Percentiles rank a stretch among this genome's conserved stretches.
Conservation (phyloP, 2,888 invertebrate species). For the Chelonus formosanus region DNA sequence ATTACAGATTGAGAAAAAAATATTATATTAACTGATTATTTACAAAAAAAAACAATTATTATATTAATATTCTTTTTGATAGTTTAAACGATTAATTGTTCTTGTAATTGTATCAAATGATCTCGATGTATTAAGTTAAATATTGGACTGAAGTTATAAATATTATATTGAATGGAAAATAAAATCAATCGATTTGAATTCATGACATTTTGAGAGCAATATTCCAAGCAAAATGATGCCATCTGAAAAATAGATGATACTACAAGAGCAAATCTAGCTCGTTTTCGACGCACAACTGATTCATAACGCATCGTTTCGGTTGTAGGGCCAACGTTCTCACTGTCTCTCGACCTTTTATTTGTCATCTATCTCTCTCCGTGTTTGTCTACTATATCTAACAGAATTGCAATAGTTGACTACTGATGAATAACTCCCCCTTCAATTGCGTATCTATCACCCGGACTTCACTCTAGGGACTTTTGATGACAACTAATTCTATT, state of each 20-base stretch:
- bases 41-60: not conserved
- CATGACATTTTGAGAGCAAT: not conserved
- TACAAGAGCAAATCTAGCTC: slow-evolving; percentile 48
- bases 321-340: slow-evolving; percentile 36
- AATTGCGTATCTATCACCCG: slow-evolving; percentile 9
- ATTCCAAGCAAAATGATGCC: slow-evolving; percentile 49
- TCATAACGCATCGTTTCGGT: slow-evolving; percentile 54
- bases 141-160: not conserved
- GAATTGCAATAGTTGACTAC: slow-evolving; percentile 15
- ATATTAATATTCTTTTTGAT: not conserved
- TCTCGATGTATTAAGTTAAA: too few species aligned
- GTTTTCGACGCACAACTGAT: slow-evolving; percentile 45
- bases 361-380: slow-evolving; percentile 32
- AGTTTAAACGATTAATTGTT: too few species aligned
- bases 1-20: slow-evolving; percentile 53
- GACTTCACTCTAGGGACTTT: too few species aligned
- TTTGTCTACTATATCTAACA: slow-evolving; percentile 24
- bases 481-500: too few species aligned
- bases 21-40: not conserved
- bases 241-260: slow-evolving; percentile 61
- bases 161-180: not conserved
- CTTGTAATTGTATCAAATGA: too few species aligned
- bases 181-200: not conserved
- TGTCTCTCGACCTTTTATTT: slow-evolving; percentile 32
- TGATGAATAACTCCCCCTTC: slow-evolving; percentile 44